Evolutionary conservation across 2,113 vertebrate genomes (phyloP), one percentile per base, ranked within the genome.

Genomic region (Mesoclemmys tuberculata): DNA sequence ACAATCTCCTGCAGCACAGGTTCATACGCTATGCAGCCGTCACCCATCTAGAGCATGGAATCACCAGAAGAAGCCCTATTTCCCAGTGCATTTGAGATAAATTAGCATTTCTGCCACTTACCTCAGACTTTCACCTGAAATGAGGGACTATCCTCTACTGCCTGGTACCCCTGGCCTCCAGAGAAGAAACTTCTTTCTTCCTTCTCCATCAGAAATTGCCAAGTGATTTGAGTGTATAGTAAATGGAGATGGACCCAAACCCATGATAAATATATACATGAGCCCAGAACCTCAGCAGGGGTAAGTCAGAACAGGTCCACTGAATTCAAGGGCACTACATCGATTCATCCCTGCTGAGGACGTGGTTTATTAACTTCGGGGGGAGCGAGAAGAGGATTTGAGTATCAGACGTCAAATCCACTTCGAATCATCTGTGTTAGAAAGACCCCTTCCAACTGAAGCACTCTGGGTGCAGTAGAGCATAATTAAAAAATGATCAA

Each of bases 401-500:
- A 84, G 71, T 5, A 49, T 3, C n/a, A 51, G 46, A 77, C 54
- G 46, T 26, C 38, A 8, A 41, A 49, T n/a, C 24, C 35, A 35
- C 7, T 5, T 0, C 0, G 4, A 6, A 18, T 27, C 0, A 11
- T 52, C 58, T 82, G 3, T 58, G 56, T 29, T 84, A 29, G 0
- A 0, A 78, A 68, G 22, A 52, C 13, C 51, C 51, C 56, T 54
- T 19, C 9, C 56, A 26, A 29, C 26, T 29, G 22, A 24, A 79
- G 31, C 77, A 51, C 49, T 46, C 46, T 77, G 41, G 10, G 41
- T 27, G 27, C 24, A 52, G 51, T 4, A 58, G 56, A 27, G 56
- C 26, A 29, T 58, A 8, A 58, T 58, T 58, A 58, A 58, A 46
- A 58, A 58, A 27, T 16, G 18, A 52, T 16, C 14, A 52, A 52